Conservation (phyloP, 1,140 invertebrate species). For the Platorchestia sp. region DNA sequence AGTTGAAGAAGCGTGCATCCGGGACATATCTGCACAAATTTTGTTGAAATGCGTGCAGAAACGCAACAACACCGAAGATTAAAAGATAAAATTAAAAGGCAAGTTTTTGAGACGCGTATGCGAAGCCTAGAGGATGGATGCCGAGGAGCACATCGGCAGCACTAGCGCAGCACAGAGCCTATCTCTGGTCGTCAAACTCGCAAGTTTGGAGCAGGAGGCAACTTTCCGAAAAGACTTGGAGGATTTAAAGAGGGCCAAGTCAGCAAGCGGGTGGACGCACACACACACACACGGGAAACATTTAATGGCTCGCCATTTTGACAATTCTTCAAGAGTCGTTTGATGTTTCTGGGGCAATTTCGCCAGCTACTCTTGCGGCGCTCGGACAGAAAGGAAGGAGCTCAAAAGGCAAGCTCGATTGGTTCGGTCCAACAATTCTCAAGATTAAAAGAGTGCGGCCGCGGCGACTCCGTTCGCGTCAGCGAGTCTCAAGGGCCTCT, state of each 20-base stretch:
- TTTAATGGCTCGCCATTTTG: conserved; percentile 11
- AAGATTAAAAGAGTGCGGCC: conserved; percentile 43
- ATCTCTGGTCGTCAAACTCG: not conserved
- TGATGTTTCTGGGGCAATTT: conserved; percentile 49
- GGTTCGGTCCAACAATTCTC: conserved; percentile 46
- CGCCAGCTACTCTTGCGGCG: conserved; percentile 31
- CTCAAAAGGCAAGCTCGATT: conserved; percentile 45
- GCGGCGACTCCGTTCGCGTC: not conserved
- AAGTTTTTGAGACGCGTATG: not conserved
- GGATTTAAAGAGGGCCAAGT: not conserved
- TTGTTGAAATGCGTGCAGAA: not conserved
- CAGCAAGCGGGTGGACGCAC: not conserved
- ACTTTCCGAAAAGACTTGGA: not conserved
- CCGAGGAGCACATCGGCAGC: not conserved
- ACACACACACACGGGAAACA: conserved; percentile 5
- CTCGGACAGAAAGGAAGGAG: conserved; percentile 23
- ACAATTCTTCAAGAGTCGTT: conserved; percentile 33
- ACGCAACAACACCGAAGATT: not conserved
- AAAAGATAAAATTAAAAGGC: not conserved
- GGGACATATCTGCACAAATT: not conserved
- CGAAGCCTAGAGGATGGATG: not conserved
- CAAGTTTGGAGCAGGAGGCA: not conserved
- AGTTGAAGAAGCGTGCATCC: not conserved
- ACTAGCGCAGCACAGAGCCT: not conserved
- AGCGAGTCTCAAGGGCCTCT: not conserved